These are phyloP conservation scores for Dascyllus trimaculatus DNA, from an alignment of 2,113 vertebrate genomes.

Conservation along the genomic window DNA sequence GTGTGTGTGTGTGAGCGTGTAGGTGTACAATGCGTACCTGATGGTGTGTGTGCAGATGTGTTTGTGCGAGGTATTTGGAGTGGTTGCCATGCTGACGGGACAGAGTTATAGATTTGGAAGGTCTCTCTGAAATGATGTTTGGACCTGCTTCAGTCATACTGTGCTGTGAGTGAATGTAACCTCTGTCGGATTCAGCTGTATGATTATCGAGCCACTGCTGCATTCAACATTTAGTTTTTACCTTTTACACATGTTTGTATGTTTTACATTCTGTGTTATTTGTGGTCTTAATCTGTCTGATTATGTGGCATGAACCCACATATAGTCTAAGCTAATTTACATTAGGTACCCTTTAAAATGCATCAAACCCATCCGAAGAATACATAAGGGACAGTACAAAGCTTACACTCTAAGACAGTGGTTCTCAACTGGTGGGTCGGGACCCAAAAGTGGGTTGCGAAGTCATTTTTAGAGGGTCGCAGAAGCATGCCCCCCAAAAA, in stretches of 20 bases:
- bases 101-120: constrained; percentile 45
- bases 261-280: no score
- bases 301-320: neutral
- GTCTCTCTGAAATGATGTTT: constrained; percentile 27
- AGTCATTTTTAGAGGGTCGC: no score
- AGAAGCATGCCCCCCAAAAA: no score
- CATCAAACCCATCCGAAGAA: no score
- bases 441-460: no score
- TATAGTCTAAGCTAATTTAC: neutral
- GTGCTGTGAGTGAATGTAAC: neutral
- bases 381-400: no score
- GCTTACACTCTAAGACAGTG: no score
- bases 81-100: constrained; percentile 56
- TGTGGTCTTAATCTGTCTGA: neutral
- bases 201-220: no score
- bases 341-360: neutral
- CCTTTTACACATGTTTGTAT: no score
- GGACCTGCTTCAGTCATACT: constrained; percentile 20
- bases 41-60: constrained; percentile 14
- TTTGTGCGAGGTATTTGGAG: constrained; percentile 28
- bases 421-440: no score
- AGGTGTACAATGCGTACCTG: constrained; percentile 20
- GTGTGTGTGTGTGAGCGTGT: constrained; percentile 27
- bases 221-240: no score
- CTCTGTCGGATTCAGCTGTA: no score